Percentiles rank a stretch among this genome's conserved stretches.
phyloP scores from a whole-genome alignment of 2,113 vertebrate species.

The Nerophis lumbriciformis region DNA sequence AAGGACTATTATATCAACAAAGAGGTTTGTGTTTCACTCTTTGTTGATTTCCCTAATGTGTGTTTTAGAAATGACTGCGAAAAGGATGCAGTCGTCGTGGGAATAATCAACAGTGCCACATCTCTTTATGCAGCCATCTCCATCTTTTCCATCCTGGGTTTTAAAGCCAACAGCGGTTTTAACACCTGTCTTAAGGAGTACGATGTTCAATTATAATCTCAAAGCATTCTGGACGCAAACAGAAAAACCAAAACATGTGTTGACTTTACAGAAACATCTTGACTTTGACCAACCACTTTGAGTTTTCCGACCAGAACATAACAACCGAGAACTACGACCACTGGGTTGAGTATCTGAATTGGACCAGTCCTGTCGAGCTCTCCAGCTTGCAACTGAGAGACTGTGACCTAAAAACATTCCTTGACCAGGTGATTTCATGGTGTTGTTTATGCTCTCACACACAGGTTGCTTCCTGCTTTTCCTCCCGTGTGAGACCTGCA shows the following conservation, averaged over 20 bases:
- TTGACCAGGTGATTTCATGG: conserved; percentile 76
- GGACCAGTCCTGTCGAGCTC: conserved; percentile 50
- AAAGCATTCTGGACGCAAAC: not conserved
- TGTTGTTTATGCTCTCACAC: too few species aligned
- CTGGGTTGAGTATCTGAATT: conserved; percentile 66
- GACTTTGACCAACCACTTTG: conserved; percentile 76
- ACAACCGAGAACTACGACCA: conserved; percentile 67
- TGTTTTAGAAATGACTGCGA: conserved; percentile 83
- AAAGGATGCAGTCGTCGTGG: conserved; percentile 80
- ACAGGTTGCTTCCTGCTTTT: not conserved
- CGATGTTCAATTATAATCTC: conserved; percentile 11
- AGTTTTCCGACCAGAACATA: conserved; percentile 76
- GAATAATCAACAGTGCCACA: conserved; percentile 83
- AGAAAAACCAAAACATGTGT: not conserved
- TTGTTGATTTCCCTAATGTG: not conserved
- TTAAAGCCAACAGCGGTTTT: conserved; percentile 79
- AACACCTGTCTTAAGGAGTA: conserved; percentile 75
- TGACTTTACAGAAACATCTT: conserved; percentile 79
- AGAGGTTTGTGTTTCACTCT: not conserved
- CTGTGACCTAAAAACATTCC: conserved; percentile 78
- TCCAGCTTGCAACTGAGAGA: conserved; percentile 58
- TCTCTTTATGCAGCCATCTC: conserved; percentile 86
- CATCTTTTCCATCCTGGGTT: conserved; percentile 87
- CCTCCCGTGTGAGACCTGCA: conserved; percentile 19
- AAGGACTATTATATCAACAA: conserved; percentile 14